Base-by-base conservation (phyloP, 2,797 vertebrate genomes). In the Gallinago nigripennis region DNA sequence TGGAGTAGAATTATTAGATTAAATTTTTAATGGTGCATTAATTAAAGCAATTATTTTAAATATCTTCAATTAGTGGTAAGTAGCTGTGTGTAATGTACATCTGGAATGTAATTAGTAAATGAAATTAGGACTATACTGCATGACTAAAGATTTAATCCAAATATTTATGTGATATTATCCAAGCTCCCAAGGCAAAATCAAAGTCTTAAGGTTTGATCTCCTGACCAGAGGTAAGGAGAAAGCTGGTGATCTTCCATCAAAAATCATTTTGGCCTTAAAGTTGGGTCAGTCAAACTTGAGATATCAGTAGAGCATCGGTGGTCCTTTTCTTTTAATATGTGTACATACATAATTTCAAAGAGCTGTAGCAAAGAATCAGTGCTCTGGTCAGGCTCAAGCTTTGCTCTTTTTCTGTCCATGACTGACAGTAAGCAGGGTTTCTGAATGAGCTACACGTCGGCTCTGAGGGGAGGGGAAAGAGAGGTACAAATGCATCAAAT, bases 41-140 rank as follows among this genome's bases (percentile, higher is more conserved):
- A 88, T 86, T 73, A 81, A 81, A 79, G 27, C 33, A 87, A 51
- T 80, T 88, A 76, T 45, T 86, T 95, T 72, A 89, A 91, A 69
- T 88, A 53, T 45, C 43, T 90, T 91, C 46, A 81, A 33, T 92
- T 86, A 96, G 6, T 31, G 37, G 30, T 65, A 81, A 83, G 46
- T 70, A 83, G 12, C 41, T 78, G 11, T 0, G 0, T 78, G 54
- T 43, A 77, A 81, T 39, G 31, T 61, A 69, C 45, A 65, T 83
- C 54, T 95, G 77, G 65, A 69, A 68, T 51, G n/a, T 57, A 88
- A 85, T 91, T 78, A 71, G 39, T 68, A 45, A 82, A 81, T 80
- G 5, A 75, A 75, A 65, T 43, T 50, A 9, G 23, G 28, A 15
- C 45, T 83, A 9, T 71, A 71, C 37, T 20, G 10, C 13, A 15